Conservation (phyloP, 2,113 vertebrate genomes). For the Coracopsis vasa region DNA sequence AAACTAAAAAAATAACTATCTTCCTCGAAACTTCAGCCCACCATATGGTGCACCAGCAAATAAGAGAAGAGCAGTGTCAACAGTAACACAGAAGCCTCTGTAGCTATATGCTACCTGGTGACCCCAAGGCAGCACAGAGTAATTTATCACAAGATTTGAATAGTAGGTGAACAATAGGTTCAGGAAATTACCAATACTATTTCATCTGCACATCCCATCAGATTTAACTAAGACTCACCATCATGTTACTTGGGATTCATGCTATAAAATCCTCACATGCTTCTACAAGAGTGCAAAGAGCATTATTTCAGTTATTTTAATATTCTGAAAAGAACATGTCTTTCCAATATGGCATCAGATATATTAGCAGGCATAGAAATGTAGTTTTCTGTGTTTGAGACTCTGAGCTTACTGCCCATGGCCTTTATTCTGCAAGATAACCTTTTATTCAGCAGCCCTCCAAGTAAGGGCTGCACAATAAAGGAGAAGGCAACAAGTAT, state of each 20-base stretch:
- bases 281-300: background rate
- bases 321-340: background rate
- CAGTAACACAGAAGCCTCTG: background rate
- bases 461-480: background rate
- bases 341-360: background rate
- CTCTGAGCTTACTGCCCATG: background rate
- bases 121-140: background rate
- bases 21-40: background rate
- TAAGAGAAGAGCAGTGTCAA: background rate
- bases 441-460: background rate
- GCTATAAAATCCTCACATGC: background rate
- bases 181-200: background rate
- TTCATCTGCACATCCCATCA: background rate
- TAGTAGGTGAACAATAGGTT: background rate
- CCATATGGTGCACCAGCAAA: accelerated
- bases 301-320: background rate
- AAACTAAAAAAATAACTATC: background rate
- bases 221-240: background rate
- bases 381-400: background rate
- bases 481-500: background rate
- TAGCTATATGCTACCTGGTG: background rate
- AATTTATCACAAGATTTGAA: background rate
- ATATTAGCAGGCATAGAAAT: background rate
- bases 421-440: background rate
- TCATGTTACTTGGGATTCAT: background rate